phyloP scores from a whole-genome alignment of 1,140 invertebrate species.

The Polypedilum pembai region DNA sequence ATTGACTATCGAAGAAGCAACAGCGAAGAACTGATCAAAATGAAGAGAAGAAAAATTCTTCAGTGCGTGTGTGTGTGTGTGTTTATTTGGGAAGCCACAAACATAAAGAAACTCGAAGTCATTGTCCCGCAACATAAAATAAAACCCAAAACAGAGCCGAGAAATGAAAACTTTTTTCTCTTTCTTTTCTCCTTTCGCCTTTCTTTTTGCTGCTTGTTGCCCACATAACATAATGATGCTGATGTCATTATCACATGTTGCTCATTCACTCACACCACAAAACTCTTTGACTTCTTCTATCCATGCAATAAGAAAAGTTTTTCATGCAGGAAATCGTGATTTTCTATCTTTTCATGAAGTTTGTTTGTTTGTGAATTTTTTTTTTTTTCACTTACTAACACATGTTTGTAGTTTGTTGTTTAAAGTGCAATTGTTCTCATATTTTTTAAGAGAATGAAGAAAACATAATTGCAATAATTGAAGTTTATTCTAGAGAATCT shows the following conservation, averaged over 20 bases:
- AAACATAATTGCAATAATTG: no score
- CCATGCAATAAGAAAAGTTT: no score
- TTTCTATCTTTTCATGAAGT: no score
- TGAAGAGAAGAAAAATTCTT: neutral
- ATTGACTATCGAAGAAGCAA: neutral
- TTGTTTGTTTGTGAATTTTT: no score
- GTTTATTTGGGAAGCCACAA: neutral
- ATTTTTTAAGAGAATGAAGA: no score
- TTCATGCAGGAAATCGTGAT: neutral
- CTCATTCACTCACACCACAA: neutral
- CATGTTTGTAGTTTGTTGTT: no score
- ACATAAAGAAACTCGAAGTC: neutral
- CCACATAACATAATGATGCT: slow-evolving; percentile 27
- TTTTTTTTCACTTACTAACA: no score
- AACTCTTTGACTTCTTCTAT: neutral
- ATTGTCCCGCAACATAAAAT: neutral
- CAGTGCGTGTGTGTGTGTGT: neutral
- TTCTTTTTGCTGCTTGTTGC: slow-evolving; percentile 13
- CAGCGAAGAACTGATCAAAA: neutral
- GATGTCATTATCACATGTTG: slow-evolving; percentile 28
- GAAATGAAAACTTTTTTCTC: neutral
- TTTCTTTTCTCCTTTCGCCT: neutral
- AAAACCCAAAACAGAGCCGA: neutral
- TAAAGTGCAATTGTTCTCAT: no score
- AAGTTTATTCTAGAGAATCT: no score